Conservation (phyloP, 2,113 vertebrate species). For the Aptenodytes patagonicus region DNA sequence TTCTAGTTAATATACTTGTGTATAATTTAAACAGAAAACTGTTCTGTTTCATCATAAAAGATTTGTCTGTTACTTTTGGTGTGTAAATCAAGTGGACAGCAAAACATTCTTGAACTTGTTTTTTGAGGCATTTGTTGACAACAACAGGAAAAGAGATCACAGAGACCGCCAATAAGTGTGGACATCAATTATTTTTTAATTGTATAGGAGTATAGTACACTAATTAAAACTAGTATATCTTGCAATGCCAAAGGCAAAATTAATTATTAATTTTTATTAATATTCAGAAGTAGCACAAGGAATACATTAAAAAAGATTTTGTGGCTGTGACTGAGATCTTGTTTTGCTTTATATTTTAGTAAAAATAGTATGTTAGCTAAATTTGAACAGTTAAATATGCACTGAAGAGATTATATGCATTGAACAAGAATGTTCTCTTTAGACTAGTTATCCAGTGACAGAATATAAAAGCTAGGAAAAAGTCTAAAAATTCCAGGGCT, state of each 20-base stretch:
- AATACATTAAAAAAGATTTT: constrained; percentile 99
- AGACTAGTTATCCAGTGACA: constrained; percentile 29
- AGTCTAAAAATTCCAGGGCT: constrained; percentile 8
- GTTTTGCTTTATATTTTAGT: constrained; percentile 82
- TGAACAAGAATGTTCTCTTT: constrained; percentile 34
- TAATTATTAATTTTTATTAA: constrained; percentile 99
- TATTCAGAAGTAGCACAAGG: constrained; percentile 99
- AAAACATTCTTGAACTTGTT: constrained; percentile 82
- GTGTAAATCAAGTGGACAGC: constrained; percentile 80
- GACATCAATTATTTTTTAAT: constrained; percentile 99
- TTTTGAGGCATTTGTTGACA: constrained; percentile 87
- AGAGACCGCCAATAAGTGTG: constrained; percentile 90
- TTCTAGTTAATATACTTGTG: constrained; percentile 80
- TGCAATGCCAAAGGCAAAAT: constrained; percentile 99
- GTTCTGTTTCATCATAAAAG: constrained; percentile 82
- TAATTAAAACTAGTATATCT: constrained; percentile 99
- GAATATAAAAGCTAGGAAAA: background rate
- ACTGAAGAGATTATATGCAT: constrained; percentile 32
- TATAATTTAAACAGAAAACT: constrained; percentile 82
- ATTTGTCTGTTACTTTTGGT: constrained; percentile 76
- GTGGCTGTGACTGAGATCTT: constrained; percentile 90
- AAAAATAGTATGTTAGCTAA: constrained; percentile 69
- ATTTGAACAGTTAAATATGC: constrained; percentile 63
- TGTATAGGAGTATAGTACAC: constrained; percentile 99
- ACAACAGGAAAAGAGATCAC: constrained; percentile 93